Evolutionary conservation across 2,888 invertebrate genomes (phyloP).

Genomic region (Geotrupes spiniger): DNA sequence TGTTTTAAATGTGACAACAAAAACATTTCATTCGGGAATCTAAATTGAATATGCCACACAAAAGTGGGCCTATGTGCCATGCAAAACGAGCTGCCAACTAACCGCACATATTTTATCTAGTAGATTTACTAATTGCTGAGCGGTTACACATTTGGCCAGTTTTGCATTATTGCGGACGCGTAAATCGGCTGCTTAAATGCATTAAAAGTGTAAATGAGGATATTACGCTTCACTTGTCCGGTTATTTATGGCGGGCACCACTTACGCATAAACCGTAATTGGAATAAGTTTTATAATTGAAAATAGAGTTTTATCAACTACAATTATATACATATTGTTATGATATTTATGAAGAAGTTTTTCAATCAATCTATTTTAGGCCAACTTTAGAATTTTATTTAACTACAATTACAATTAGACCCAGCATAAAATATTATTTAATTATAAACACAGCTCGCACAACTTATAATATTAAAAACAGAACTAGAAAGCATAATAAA

Average conservation of each 20-base stretch:
- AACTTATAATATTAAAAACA: too few species aligned
- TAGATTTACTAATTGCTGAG: conserved; percentile 28
- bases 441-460: too few species aligned
- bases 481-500: too few species aligned
- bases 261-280: conserved; percentile 29
- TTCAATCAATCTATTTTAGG: too few species aligned
- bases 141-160: conserved; percentile 29
- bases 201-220: conserved; percentile 28
- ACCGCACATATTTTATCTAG: conserved; percentile 20
- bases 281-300: conserved; percentile 28
- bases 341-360: too few species aligned
- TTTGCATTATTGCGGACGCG: conserved; percentile 29
- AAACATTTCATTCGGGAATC: too few species aligned
- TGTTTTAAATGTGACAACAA: too few species aligned
- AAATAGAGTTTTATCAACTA: conserved; percentile 8
- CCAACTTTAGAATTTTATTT: too few species aligned
- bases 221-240: conserved; percentile 19
- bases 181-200: conserved; percentile 31
- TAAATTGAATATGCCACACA: conserved; percentile 5
- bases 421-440: too few species aligned
- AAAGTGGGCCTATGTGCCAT: background rate
- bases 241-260: conserved; percentile 29
- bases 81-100: background rate
- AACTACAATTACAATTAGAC: too few species aligned
- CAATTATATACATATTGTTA: too few species aligned